Conservation (phyloP, 2,797 vertebrate genomes). For the Rhinophrynus dorsalis region DNA sequence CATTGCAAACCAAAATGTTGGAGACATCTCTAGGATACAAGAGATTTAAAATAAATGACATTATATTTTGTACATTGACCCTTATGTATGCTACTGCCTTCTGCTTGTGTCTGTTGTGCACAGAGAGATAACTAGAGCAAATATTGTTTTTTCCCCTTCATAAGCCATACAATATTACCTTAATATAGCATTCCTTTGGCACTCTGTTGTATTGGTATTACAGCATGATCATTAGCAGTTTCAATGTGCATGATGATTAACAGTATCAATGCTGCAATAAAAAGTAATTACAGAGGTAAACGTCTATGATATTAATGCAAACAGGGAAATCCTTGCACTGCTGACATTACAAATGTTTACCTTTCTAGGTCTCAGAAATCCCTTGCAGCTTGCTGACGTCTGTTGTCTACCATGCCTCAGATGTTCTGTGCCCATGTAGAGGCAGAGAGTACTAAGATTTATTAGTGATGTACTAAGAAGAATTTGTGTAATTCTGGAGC, state of each 20-base stretch:
- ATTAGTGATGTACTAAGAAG: too few species aligned
- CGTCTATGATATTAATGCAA: not conserved
- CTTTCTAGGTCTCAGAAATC: not conserved
- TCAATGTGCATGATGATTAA: not conserved
- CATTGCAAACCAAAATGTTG: too few species aligned
- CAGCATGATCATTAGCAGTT: not conserved
- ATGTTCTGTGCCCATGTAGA: too few species aligned
- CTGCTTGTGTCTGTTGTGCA: too few species aligned
- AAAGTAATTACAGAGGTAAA: not conserved
- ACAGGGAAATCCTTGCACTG: slow-evolving; percentile 7
- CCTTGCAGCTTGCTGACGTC: not conserved
- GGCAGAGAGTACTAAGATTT: too few species aligned
- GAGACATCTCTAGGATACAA: too few species aligned
- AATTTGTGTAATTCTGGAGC: too few species aligned
- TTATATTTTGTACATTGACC: too few species aligned
- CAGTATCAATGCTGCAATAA: not conserved
- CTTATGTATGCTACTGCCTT: too few species aligned
- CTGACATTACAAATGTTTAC: slow-evolving; percentile 9
- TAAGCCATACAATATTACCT: not conserved
- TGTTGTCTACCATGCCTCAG: too few species aligned
- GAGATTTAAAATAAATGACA: too few species aligned
- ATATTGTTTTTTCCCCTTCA: not conserved
- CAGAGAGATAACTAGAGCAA: not conserved
- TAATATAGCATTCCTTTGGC: not conserved
- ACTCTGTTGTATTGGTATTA: not conserved